These are phyloP conservation scores for Coryphaenoides rupestris DNA, from an alignment of 2,113 vertebrate species.

Conservation along the genomic window DNA sequence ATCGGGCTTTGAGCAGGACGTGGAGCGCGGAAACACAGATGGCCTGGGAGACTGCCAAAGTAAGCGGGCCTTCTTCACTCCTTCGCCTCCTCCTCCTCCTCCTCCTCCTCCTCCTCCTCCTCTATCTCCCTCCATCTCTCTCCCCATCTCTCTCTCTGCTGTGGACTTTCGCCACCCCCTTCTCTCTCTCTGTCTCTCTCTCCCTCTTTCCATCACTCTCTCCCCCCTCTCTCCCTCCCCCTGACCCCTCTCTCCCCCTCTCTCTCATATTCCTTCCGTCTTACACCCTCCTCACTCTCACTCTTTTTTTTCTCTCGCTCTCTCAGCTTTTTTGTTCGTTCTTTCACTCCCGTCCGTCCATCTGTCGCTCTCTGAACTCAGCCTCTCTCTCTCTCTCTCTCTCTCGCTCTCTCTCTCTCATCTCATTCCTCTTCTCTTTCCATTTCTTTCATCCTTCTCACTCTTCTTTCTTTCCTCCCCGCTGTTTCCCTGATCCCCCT, in stretches of 20 bases:
- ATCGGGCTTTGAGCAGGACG: constrained; percentile 93
- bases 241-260: constrained; percentile 36
- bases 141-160: constrained; percentile 53
- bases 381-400: constrained; percentile 62
- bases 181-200: constrained; percentile 7
- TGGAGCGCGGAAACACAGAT: constrained; percentile 96
- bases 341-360: neutral
- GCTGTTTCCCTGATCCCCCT: constrained; percentile 46
- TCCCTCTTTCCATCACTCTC: constrained; percentile 38
- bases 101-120: no score
- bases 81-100: constrained; percentile 35
- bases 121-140: constrained; percentile 34
- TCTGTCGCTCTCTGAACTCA: constrained; percentile 27
- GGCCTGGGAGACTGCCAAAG: constrained; percentile 99
- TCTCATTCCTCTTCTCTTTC: constrained; percentile 51
- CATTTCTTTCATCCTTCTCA: constrained; percentile 25
- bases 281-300: constrained; percentile 13
- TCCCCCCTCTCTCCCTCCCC: no score
- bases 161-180: no score
- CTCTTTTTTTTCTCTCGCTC: constrained; percentile 33
- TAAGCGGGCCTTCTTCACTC: constrained; percentile 81
- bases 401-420: constrained; percentile 32
- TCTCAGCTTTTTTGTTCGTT: no score
- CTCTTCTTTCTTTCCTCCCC: constrained; percentile 46
- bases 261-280: constrained; percentile 45